Evolutionary conservation across 2,113 vertebrate species (phyloP).

Genomic region (Lagopus leucura): DNA sequence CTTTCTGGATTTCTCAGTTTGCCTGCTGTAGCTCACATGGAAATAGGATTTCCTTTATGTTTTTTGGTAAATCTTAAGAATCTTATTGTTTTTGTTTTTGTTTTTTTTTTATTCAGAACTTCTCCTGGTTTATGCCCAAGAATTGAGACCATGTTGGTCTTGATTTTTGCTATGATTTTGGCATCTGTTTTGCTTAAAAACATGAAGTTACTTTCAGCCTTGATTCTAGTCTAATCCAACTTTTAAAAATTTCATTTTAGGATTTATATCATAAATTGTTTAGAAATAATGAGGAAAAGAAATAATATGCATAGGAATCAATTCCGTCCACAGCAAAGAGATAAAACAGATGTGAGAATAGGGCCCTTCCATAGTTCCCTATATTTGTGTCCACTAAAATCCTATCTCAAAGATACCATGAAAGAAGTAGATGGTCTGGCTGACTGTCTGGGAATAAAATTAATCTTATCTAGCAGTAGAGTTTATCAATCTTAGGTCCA

Average conservation of each 20-base stretch:
- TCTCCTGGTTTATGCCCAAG: not conserved
- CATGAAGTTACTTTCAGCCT: not conserved
- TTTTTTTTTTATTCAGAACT: not conserved
- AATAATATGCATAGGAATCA: constrained; percentile 5
- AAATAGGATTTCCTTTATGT: not conserved
- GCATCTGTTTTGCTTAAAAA: not conserved
- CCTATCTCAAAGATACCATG: not conserved
- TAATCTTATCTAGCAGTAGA: not conserved
- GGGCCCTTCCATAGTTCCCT: not conserved
- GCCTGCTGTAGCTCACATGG: not conserved
- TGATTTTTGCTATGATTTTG: constrained; percentile 6
- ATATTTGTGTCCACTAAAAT: not conserved
- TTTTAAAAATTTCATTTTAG: not conserved
- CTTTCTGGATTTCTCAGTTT: not conserved
- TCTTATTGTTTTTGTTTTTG: not conserved
- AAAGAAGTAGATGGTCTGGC: not conserved
- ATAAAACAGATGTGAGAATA: not conserved
- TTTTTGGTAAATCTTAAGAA: not conserved
- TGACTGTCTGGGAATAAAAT: constrained; percentile 24
- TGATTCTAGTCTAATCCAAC: not conserved
- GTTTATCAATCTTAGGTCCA: not conserved
- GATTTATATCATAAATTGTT: not conserved
- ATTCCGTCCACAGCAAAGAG: not conserved
- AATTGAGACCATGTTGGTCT: not conserved
- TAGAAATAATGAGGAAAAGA: not conserved